phyloP scores from a whole-genome alignment of 1,140 invertebrate species.

The Cyclargus thomasi region DNA sequence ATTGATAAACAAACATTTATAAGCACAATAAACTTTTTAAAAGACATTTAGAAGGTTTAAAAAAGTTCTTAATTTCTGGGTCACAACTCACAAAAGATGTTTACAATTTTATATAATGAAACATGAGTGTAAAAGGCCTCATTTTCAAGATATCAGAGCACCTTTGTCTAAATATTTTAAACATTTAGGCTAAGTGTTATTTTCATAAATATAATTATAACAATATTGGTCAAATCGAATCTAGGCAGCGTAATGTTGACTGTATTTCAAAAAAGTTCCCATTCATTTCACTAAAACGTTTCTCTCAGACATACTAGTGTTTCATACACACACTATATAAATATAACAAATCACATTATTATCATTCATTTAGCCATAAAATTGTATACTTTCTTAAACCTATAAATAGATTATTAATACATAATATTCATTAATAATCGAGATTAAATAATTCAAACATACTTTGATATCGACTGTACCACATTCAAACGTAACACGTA shows the following conservation, averaged over 20 bases:
- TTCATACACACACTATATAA: neutral
- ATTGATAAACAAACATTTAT: too few species aligned
- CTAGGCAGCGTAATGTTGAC: neutral
- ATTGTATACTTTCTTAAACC: neutral
- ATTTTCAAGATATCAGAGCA: neutral
- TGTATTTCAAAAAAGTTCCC: neutral
- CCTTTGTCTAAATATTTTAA: neutral
- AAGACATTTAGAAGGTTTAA: too few species aligned
- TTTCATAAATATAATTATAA: neutral
- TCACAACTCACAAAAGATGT: too few species aligned
- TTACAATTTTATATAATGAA: too few species aligned
- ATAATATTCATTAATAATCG: neutral
- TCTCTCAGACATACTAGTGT: neutral
- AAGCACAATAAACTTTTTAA: too few species aligned
- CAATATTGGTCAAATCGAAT: slow-evolving; percentile 4
- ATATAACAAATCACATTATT: neutral
- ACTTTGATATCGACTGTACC: neutral
- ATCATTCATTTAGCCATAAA: neutral
- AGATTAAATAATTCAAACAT: neutral
- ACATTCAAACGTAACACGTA: too few species aligned
- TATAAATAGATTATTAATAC: neutral
- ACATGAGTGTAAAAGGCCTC: too few species aligned
- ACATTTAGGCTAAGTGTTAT: neutral
- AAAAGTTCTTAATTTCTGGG: too few species aligned
- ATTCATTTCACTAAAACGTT: neutral